Evolutionary conservation across 2,113 vertebrate genomes (phyloP).

Genomic region (Cynoglossus semilaevis): DNA sequence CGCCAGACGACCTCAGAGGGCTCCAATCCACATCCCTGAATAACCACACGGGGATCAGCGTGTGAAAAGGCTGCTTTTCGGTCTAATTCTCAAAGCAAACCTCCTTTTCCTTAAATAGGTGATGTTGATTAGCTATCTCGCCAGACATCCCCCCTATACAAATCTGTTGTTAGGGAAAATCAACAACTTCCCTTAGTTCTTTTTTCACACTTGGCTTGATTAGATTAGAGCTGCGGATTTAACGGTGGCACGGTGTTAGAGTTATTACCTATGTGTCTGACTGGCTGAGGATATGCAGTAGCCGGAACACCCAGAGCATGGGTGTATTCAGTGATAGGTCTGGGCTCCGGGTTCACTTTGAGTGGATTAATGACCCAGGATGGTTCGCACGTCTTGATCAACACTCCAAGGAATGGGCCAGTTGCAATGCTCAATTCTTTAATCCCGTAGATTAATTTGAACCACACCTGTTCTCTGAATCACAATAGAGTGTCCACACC

Average conservation of each 20-base stretch:
- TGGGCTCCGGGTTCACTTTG: constrained; percentile 55
- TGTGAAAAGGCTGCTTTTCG: constrained; percentile 68
- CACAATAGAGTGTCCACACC: constrained; percentile 20
- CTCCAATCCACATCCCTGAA: constrained; percentile 76
- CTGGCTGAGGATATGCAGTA: constrained; percentile 69
- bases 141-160: constrained; percentile 80
- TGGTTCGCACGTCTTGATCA: constrained; percentile 52
- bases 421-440: constrained; percentile 27
- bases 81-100: constrained; percentile 77
- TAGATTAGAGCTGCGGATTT: constrained; percentile 76
- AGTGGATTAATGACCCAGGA: constrained; percentile 55
- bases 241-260: constrained; percentile 64
- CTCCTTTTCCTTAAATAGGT: constrained; percentile 56
- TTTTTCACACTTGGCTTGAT: constrained; percentile 77
- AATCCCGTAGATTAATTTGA: constrained; percentile 50
- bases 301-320: constrained; percentile 25
- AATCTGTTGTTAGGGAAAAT: constrained; percentile 77
- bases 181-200: constrained; percentile 76
- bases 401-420: constrained; percentile 13
- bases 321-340: constrained; percentile 65
- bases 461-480: constrained; percentile 49
- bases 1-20: constrained; percentile 63
- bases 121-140: constrained; percentile 76
- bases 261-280: constrained; percentile 66
- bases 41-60: constrained; percentile 65